Evolutionary conservation across 2,888 invertebrate genomes (phyloP), one percentile per base, ranked within the genome.

Genomic region (Cryptocephalus primarius): DNA sequence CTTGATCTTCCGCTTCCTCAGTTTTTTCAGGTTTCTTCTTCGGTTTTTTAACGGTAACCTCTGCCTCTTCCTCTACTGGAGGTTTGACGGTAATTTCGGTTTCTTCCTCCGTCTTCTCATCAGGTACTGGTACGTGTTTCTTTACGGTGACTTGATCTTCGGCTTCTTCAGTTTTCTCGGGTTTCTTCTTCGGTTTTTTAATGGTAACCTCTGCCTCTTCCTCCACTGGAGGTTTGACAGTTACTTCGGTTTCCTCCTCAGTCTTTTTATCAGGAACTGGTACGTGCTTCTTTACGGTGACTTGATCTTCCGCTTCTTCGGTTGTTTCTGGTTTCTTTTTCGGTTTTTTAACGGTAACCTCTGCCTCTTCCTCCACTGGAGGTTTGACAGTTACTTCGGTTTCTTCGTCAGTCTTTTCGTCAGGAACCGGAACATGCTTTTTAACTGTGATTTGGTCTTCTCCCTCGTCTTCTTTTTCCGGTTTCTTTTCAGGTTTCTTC

Each of bases 381-480:
- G 57, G 63, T 77, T 75, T 39, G 72, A 76, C 1, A 78, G 69
- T 60, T 76, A 74, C 40, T 39, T 52, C 47, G 48, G 42, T 46
- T 53, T 44, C 58, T 58, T 42, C 55, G 60, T 64, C 46, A 32
- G 44, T 47, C 33, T 33, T 32, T 39, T 49, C 48, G 42, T 52
- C 66, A 64, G 46, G 36, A 11, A 36, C 12, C 12, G n/a, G 11
- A 4, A 12, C 12, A 22, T 55, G 46, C 62, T 61, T 61, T 44
- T 62, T 57, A 12, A 63, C 58, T 39, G 63, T 55, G 10, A 57
- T 46, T 39, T 63, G 57, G 32, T 56, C 55, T 46, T 61, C 64
- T 12, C 46, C 54, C 61, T 61, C 55, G 59, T 68, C 58, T 58
- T 61, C 50, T 36, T 48, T 63, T 63, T 43, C 58, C 10, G 50